These are phyloP conservation scores for Hystrix cristata DNA, from an alignment of 2,113 vertebrate species.

Conservation along the genomic window DNA sequence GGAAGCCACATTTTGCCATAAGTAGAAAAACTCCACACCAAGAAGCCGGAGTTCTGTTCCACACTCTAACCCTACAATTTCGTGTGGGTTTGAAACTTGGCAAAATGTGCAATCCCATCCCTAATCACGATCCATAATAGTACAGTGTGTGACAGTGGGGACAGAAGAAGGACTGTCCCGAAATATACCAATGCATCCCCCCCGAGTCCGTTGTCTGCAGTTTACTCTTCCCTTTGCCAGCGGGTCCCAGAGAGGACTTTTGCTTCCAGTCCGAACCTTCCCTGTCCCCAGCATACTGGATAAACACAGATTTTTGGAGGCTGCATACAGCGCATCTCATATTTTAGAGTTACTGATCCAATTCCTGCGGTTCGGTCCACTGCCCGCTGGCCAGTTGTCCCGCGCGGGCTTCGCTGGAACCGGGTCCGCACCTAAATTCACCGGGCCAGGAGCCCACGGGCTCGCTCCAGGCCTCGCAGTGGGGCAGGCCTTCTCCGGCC, in stretches of 20 bases:
- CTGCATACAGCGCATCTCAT: background rate
- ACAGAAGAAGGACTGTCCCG: conserved; percentile 69
- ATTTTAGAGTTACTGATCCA: background rate
- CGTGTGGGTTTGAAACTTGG: conserved; percentile 83
- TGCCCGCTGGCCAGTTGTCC: background rate
- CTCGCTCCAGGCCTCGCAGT: too few relatives aligned
- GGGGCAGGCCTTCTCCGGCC: background rate
- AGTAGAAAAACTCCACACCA: conserved; percentile 86
- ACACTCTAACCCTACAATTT: conserved; percentile 85
- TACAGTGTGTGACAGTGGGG: conserved; percentile 75
- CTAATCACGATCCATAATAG: conserved; percentile 82
- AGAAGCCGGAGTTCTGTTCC: conserved; percentile 77
- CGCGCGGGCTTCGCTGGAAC: background rate
- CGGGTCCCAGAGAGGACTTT: background rate
- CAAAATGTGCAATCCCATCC: conserved; percentile 72
- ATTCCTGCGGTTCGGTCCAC: background rate
- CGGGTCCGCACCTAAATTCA: background rate
- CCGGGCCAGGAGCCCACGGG: background rate
- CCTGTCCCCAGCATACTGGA: conserved; percentile 2
- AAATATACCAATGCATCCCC: conserved; percentile 70
- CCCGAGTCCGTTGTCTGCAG: background rate
- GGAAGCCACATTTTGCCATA: conserved; percentile 86
- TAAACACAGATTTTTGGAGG: background rate
- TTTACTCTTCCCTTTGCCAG: background rate
- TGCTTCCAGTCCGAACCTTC: background rate